A percentile compares a stretch with the other conserved stretches of the same genome.
Evolutionary conservation across 2,888 invertebrate genomes (phyloP).

Genomic region (Trypoxylon attenuatum): DNA sequence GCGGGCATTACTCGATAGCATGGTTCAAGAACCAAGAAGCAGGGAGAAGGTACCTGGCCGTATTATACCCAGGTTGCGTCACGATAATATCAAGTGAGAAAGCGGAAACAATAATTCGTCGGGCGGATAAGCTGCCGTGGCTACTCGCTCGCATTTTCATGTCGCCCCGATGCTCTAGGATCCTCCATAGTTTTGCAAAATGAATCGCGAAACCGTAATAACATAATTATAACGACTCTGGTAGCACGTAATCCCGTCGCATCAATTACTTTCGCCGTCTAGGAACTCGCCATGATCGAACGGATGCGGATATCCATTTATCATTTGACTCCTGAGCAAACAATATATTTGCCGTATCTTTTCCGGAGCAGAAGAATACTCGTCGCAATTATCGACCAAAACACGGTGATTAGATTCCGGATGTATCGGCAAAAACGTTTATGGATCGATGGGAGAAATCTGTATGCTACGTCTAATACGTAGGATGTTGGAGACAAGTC

Average conservation of each 20-base stretch:
- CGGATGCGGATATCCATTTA: no score
- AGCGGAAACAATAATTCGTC: conserved; percentile 55
- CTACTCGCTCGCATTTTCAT: conserved; percentile 17
- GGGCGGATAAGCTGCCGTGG: conserved; percentile 45
- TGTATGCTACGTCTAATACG: no score
- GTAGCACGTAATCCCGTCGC: neutral
- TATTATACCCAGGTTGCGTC: conserved; percentile 52
- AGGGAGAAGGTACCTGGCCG: conserved; percentile 33
- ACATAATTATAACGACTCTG: conserved; percentile 23
- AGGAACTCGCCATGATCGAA: no score
- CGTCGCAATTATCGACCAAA: no score
- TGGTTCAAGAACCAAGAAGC: conserved; percentile 32
- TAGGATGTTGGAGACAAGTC: no score
- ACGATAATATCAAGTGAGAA: conserved; percentile 53
- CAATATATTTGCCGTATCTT: no score
- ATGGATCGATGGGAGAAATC: no score
- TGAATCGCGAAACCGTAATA: conserved; percentile 18
- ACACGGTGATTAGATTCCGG: no score
- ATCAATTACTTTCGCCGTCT: neutral
- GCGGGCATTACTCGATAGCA: conserved; percentile 25
- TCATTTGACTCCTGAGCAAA: no score
- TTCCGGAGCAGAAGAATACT: no score
- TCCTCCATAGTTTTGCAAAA: conserved; percentile 29
- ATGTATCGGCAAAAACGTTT: no score
- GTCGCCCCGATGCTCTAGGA: conserved; percentile 30